A percentile compares a stretch with the other conserved stretches of the same genome.
phyloP scores from a whole-genome alignment of 35 echinoderm and acorn worm species.

The Ptychodera flava region DNA sequence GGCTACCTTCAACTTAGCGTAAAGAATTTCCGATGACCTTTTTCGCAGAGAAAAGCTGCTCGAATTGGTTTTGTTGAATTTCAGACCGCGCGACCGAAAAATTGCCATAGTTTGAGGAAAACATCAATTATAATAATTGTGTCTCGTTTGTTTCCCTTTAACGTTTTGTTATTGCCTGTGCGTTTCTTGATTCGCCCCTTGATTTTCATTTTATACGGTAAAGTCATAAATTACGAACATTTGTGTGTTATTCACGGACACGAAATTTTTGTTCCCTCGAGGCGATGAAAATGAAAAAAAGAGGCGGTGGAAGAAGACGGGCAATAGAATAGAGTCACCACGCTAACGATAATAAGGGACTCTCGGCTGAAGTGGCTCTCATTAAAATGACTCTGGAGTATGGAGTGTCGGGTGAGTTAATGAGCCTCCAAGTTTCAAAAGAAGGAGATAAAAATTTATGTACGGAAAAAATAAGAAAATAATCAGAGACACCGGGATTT shows the following conservation, averaged over 20 bases:
- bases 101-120: too few relatives aligned
- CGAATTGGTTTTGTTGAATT: too few relatives aligned
- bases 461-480: background rate
- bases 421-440: background rate
- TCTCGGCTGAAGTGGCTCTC: background rate
- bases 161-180: background rate
- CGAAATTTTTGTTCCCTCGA: background rate
- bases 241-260: background rate
- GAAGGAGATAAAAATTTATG: background rate
- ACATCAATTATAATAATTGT: background rate
- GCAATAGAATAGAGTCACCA: background rate
- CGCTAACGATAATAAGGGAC: background rate
- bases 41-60: too few relatives aligned
- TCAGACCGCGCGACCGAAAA: too few relatives aligned
- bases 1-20: too few relatives aligned
- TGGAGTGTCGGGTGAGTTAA: background rate
- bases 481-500: too few relatives aligned
- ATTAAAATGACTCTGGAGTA: background rate
- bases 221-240: conserved; percentile 2
- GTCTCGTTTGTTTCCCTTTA: background rate
- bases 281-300: background rate
- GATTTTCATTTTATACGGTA: background rate
- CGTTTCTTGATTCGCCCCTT: background rate
- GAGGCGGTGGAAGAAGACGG: background rate
- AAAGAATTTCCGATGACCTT: too few relatives aligned